Evolutionary conservation across 2,797 vertebrate species (phyloP), one percentile per base, ranked within the genome.

Genomic region (Streptopelia turtur): DNA sequence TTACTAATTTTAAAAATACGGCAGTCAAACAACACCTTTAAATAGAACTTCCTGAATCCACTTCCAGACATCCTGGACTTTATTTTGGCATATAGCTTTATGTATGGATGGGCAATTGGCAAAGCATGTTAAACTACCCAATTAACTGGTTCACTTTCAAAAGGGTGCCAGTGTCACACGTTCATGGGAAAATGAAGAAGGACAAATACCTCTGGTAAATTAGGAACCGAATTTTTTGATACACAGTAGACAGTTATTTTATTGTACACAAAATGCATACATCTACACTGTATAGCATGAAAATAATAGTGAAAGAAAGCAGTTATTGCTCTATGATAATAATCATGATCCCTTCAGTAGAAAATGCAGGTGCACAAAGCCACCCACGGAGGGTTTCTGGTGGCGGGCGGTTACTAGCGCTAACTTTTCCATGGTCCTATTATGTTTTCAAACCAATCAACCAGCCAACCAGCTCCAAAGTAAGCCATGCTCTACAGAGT

Each of bases 31-130:
- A 95, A 65, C 14, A 8, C 20, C 71, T 95, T 94, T 93, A 89
- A 96, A 89, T 23, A 91, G 83, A 94, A 89, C 66, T 92, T 96
- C 78, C 80, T 90, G 77, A 92, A 93, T 78, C 83, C 52, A 74
- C 47, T 94, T 95, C 78, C 77, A 94, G 87, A 93, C 5, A 12
- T 85, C 82, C 69, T 65, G 66, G 71, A 75, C 50, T 57, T 47
- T 41, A 79, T 56, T 57, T 82, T 78, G 76, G 55, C 55, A 85
- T 23, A 16, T 17, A 65, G 41, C 52, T 81, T 85, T 41, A 53
- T 8, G 30, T 56, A 43, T 3, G 28, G 35, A 60, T 9, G 17
- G 74, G 65, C 64, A 80, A 35, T 0, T 63, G 81, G 28, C 49
- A 78, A 84, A 90, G 31, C 65, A 69, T 4, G 3, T 39, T 43